Evolutionary conservation across 2,113 vertebrate species (phyloP), one percentile per base, ranked within the genome.

Genomic region (Hyaena hyaena): DNA sequence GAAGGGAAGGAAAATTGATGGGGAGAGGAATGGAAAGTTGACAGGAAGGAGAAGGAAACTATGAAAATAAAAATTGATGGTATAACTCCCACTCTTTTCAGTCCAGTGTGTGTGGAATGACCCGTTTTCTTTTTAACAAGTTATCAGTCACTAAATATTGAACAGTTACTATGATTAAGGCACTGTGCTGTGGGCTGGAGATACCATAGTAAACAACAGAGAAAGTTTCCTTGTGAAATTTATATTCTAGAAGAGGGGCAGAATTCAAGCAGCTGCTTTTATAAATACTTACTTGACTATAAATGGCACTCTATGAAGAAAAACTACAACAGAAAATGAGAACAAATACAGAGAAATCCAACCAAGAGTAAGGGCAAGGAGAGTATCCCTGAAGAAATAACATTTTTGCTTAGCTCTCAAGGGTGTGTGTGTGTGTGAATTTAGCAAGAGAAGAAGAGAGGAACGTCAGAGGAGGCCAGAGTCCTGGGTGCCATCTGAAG

Each of bases 191-290:
- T 91, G 26, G 71, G 61, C 33, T 82, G 1, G 43, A 85, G 35
- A 39, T 77, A 61, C 31, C 35, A 73, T 61, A 93, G n/a, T 39
- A 77, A 88, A 90, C 21, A 79, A 14, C 15, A 93, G 65, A 92
- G 33, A 91, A 88, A 81, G 80, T n/a, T 68, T 6, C 81, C 17
- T 88, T 88, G 1, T 91, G 43, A 81, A 91, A 93, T 86, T 92
- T 94, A 61, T 68, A 86, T 92, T 93, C 73, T 83, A 87, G 65
- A 92, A 90, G 35, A 16, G 45, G 48, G 53, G 71, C 28, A 92
- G 24, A 89, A 89, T 92, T 89, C 45, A 82, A 77, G 50, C 82
- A 95, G 93, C 65, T 96, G 88, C 85, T 77, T 88, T 81, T 84
- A 63, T 86, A 89, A 58, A 66, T 90, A 82, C 39, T 90, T 92